These are phyloP conservation scores for Drosophila bipectinata DNA, from an alignment of 1,140 invertebrate genomes.

Conservation along the genomic window DNA sequence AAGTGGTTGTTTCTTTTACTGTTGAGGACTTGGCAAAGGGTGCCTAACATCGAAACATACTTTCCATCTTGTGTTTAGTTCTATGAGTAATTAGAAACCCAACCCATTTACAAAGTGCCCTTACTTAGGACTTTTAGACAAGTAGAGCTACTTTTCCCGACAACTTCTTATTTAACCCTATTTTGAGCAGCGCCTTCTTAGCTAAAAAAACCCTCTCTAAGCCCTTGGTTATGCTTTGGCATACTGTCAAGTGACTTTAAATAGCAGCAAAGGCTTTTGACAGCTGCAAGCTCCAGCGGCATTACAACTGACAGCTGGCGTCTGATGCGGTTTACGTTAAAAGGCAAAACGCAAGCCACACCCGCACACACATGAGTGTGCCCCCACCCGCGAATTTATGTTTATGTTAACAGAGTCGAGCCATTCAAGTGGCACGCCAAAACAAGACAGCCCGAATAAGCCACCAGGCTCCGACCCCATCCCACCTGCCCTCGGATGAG, in stretches of 20 bases:
- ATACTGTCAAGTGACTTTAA: constrained; percentile 71
- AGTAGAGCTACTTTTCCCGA: not conserved
- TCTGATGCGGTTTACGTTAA: constrained; percentile 76
- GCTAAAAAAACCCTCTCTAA: constrained; percentile 14
- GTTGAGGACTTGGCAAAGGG: too few relatives aligned
- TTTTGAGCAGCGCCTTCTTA: not conserved
- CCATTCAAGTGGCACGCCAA: constrained; percentile 80
- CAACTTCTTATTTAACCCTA: constrained; percentile 12
- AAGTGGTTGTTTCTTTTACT: too few relatives aligned
- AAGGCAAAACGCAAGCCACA: constrained; percentile 33
- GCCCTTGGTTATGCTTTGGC: constrained; percentile 21
- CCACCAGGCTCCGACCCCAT: not conserved
- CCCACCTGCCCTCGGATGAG: constrained; percentile 25
- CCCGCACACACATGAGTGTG: constrained; percentile 16
- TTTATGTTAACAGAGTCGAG: constrained; percentile 81
- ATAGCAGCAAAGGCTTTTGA: constrained; percentile 73
- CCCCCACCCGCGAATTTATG: constrained; percentile 64
- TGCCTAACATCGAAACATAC: too few relatives aligned
- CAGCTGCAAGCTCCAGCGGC: constrained; percentile 67
- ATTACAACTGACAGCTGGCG: constrained; percentile 78
- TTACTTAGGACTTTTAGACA: too few relatives aligned
- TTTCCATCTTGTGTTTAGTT: too few relatives aligned
- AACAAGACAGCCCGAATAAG: constrained; percentile 52
- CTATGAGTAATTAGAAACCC: too few relatives aligned
- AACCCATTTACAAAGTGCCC: too few relatives aligned